These are phyloP conservation scores for Lanius ludovicianus DNA, from an alignment of 2,113 vertebrate genomes.

Conservation along the genomic window DNA sequence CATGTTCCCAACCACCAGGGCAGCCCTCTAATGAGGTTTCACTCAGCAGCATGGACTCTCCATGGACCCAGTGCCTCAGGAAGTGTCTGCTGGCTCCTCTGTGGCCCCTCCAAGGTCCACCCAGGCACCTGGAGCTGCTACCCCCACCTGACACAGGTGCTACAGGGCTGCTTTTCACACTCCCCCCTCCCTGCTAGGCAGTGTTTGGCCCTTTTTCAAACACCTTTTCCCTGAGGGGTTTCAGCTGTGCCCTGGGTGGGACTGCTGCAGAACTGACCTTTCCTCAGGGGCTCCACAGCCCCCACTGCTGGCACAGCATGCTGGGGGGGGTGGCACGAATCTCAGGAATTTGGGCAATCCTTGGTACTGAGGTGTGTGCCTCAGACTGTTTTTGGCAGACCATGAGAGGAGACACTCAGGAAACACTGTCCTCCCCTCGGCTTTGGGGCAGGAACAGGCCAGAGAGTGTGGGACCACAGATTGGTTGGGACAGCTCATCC, in stretches of 20 bases:
- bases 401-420: fast-evolving
- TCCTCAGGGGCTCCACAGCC: no score
- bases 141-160: fast-evolving
- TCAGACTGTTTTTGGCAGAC: fast-evolving
- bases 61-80: fast-evolving
- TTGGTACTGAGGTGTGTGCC: fast-evolving
- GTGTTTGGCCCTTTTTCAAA: not conserved
- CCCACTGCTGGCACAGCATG: not conserved
- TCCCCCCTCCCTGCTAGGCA: not conserved
- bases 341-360: not conserved
- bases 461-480: fast-evolving
- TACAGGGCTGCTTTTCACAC: fast-evolving
- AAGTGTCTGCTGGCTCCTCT: not conserved
- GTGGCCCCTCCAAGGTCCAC: fast-evolving
- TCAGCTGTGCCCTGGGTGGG: fast-evolving
- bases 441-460: fast-evolving
- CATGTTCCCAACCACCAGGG: no score
- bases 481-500: not conserved
- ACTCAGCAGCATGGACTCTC: fast-evolving
- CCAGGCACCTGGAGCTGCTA: not conserved
- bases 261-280: not conserved
- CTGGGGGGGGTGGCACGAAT: fast-evolving
- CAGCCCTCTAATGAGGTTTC: not conserved
- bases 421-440: fast-evolving
- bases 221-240: fast-evolving